A percentile compares a stretch with the other conserved stretches of the same genome.
These are phyloP conservation scores for Megaceryle torquata DNA, from an alignment of 2,113 vertebrate genomes.

Conservation along the genomic window DNA sequence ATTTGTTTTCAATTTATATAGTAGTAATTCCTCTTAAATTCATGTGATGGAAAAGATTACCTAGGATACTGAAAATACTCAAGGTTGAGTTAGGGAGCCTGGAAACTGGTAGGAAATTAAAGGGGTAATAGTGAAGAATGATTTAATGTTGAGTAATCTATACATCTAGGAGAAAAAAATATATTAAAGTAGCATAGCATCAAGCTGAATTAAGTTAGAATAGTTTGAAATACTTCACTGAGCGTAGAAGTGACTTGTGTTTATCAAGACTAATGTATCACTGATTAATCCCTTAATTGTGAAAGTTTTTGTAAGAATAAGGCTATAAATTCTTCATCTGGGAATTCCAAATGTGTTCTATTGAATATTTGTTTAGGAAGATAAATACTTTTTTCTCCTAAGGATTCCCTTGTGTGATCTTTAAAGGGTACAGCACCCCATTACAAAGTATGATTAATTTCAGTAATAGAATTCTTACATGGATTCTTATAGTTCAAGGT, in stretches of 20 bases:
- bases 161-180: neutral
- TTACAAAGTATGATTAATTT: neutral
- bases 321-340: neutral
- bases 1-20: neutral
- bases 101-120: neutral
- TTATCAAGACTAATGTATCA: neutral
- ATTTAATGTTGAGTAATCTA: neutral
- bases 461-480: neutral
- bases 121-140: neutral
- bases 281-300: neutral
- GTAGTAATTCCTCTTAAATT: neutral
- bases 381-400: neutral
- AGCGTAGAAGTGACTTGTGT: neutral
- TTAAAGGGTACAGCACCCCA: neutral
- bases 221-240: neutral
- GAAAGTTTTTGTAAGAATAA: neutral
- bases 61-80: neutral
- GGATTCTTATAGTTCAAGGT: neutral
- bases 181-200: neutral
- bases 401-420: neutral
- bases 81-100: fast-evolving
- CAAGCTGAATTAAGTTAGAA: neutral
- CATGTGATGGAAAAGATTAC: neutral
- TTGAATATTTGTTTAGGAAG: neutral
- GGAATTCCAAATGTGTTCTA: neutral